These are phyloP conservation scores for Pseudocheirus occidentalis DNA, from an alignment of 2,797 vertebrate genomes.

Conservation along the genomic window DNA sequence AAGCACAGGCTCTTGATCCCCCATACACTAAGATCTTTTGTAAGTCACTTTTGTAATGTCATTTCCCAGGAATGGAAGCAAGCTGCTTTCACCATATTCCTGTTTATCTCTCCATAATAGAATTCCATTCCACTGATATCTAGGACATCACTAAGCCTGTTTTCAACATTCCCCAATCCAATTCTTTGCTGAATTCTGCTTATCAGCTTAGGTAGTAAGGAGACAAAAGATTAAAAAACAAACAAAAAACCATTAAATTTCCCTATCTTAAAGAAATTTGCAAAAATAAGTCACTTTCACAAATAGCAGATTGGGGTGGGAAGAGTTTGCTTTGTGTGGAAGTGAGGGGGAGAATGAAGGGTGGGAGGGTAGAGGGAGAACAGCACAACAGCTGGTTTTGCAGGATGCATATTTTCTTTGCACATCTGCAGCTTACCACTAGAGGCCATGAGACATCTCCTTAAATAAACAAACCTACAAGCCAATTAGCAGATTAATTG, in stretches of 20 bases:
- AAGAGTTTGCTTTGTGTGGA: not conserved
- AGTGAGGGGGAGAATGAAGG: not conserved
- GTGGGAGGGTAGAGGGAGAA: not conserved
- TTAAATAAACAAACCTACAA: constrained; percentile 44
- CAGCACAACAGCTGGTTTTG: not conserved
- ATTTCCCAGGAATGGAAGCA: not conserved
- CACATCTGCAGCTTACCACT: constrained; percentile 64
- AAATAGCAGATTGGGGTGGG: not conserved
- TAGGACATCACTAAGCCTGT: not conserved
- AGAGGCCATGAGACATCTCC: constrained; percentile 72
- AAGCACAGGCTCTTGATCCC: not conserved
- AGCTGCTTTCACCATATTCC: not conserved
- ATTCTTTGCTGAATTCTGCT: not conserved
- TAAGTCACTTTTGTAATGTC: not conserved
- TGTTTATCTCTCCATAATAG: not conserved
- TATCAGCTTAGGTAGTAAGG: not conserved
- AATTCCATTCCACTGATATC: not conserved
- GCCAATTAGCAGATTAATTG: constrained; percentile 55
- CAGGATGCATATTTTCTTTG: constrained; percentile 42
- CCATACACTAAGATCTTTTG: not conserved
- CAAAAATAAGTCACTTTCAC: not conserved
- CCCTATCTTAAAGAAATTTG: not conserved
- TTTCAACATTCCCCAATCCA: not conserved
- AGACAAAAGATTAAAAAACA: not conserved
- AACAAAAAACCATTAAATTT: not conserved